Percentiles rank a stretch among this genome's conserved stretches.
Conservation (phyloP, 92 coral and sea anemone species). For the Epizoanthus fatuus region DNA sequence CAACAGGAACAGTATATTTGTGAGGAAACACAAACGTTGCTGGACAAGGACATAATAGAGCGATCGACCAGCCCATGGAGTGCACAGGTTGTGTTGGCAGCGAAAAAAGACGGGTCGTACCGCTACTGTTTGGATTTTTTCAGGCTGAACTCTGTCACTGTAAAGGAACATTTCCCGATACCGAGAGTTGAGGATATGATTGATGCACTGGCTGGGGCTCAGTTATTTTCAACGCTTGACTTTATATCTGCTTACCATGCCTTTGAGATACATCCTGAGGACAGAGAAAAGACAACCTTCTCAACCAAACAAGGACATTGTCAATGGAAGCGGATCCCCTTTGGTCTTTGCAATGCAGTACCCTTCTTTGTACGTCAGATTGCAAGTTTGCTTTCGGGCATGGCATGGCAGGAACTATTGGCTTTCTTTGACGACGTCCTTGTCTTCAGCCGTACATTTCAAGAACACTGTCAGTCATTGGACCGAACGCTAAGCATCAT, state of each 20-base stretch:
- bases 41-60: conserved; percentile 39
- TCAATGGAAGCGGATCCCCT: conserved; percentile 45
- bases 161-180: conserved; percentile 60
- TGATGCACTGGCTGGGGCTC: conserved; percentile 50
- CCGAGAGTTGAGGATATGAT: conserved; percentile 60
- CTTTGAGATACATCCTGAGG: conserved; percentile 29
- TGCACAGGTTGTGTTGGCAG: conserved; percentile 51
- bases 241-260: conserved; percentile 47
- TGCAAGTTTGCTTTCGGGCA: conserved; percentile 27
- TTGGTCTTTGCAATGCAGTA: conserved; percentile 53
- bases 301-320: conserved; percentile 61
- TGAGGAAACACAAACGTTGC: conserved; percentile 36
- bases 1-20: conserved; percentile 30
- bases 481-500: conserved; percentile 23
- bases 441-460: conserved; percentile 31
- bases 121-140: conserved; percentile 58
- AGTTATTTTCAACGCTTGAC: conserved; percentile 51
- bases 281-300: conserved; percentile 57
- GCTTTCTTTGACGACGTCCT: conserved; percentile 51
- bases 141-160: conserved; percentile 53
- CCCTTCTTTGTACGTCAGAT: conserved; percentile 44
- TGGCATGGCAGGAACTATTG: conserved; percentile 46
- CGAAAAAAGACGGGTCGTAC: conserved; percentile 28
- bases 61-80: conserved; percentile 56
- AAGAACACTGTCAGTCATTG: conserved; percentile 27